Evolutionary conservation across 2,888 invertebrate genomes (phyloP), one percentile per base, ranked within the genome.

Genomic region (Heliconius charithonia): DNA sequence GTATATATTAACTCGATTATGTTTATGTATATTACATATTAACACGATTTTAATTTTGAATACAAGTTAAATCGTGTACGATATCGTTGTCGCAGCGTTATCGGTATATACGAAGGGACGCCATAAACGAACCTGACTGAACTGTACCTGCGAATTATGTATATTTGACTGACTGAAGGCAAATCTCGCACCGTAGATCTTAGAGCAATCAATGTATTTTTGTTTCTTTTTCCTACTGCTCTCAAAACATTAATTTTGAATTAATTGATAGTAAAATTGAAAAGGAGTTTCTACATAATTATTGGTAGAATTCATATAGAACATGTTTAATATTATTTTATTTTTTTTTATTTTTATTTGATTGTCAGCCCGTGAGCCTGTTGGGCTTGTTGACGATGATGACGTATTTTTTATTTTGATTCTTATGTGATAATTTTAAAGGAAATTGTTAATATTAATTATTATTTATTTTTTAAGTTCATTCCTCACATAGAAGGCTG

Each of bases 61-160:
- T 9, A 37, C 0, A 59, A 59, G 22, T 70, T 22, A 71, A 59
- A 41, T 63, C 41, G 41, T 70, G 0, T 75, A 29, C 32, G 56
- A 72, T 37, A 37, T 72, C 77, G 72, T 37, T 3, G 37, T 77
- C 77, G 65, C 56, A 56, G 13, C 32, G 72, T 37, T 72, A 29
- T 72, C 77, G 72, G 32, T 45, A 13, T 13, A 65, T 66, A 77
- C 32, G 22, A 65, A 51, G 12, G 27, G 27, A 45, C 37, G 12
- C 32, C n/a, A 76, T 72, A 67, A 70, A 29, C 45, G 76, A 75
- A 79, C 74, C 76, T 70, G 69, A 56, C 79, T 74, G 76, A 73
- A 78, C 76, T 67, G 69, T 75, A 63, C 67, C 73, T 63, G 59
- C 56, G 74, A 74, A 79, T 80, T 79, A 79, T 79, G 74, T 79